These are phyloP conservation scores for Dasypolia templi DNA, from an alignment of 2,888 invertebrate genomes.

Conservation along the genomic window DNA sequence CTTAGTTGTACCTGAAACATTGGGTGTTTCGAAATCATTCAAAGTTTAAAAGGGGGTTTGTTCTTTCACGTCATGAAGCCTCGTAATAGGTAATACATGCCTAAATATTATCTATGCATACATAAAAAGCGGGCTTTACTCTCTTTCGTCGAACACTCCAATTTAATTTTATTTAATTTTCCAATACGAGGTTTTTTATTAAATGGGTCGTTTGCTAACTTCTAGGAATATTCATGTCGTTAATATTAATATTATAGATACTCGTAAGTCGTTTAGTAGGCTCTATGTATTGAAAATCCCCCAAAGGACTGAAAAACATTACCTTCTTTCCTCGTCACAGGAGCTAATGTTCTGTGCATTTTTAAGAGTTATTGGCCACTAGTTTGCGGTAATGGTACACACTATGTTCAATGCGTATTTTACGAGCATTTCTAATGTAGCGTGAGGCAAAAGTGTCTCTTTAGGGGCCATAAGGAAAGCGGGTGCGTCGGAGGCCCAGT, in stretches of 20 bases:
- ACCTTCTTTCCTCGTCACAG: constrained; percentile 27
- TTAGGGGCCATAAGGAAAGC: constrained; percentile 71
- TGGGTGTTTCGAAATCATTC: constrained; percentile 36
- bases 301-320: constrained; percentile 16
- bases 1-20: constrained; percentile 57
- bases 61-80: too few species aligned
- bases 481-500: constrained; percentile 61
- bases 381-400: constrained; percentile 48
- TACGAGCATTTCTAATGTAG: constrained; percentile 71
- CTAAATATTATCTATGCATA: background rate
- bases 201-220: background rate
- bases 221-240: constrained; percentile 1
- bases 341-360: constrained; percentile 51
- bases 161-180: background rate
- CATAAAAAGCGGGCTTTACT: background rate
- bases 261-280: background rate
- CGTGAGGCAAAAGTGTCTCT: constrained; percentile 75
- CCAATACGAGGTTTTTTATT: background rate
- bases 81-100: too few species aligned
- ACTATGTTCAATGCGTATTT: constrained; percentile 62
- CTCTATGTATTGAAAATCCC: constrained; percentile 6
- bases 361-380: constrained; percentile 55
- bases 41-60: constrained; percentile 49
- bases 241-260: background rate
- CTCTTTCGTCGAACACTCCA: background rate